Evolutionary conservation across 2,113 vertebrate genomes (phyloP).

Genomic region (Felis catus): F.catus_Fca126_mat1.0 CM031419.1:41960501-41961000

Average conservation of each 20-base stretch:
- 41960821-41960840: conserved; percentile 39
- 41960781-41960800: neutral
- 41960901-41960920: conserved; percentile 3
- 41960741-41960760: neutral
- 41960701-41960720: conserved; percentile 28
- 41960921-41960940: conserved; percentile 8
- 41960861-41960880: neutral
- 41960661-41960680: neutral
- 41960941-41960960: neutral
- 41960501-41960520: conserved; percentile 38
- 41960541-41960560: conserved; percentile 5
- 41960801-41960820: neutral
- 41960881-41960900: neutral
- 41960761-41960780: conserved; percentile 10
- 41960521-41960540: conserved; percentile 20
- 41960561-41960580: neutral
- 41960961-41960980: conserved; percentile 25
- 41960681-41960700: neutral
- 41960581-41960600: conserved; percentile 25
- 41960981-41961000: conserved; percentile 19
- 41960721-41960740: conserved; percentile 46
- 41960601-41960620: conserved; percentile 54
- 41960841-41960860: conserved; percentile 17
- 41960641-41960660: neutral
- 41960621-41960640: conserved; percentile 3